These are phyloP conservation scores for Brienomyrus longianalis DNA, from an alignment of 2,113 vertebrate genomes.

Conservation along the genomic window DNA sequence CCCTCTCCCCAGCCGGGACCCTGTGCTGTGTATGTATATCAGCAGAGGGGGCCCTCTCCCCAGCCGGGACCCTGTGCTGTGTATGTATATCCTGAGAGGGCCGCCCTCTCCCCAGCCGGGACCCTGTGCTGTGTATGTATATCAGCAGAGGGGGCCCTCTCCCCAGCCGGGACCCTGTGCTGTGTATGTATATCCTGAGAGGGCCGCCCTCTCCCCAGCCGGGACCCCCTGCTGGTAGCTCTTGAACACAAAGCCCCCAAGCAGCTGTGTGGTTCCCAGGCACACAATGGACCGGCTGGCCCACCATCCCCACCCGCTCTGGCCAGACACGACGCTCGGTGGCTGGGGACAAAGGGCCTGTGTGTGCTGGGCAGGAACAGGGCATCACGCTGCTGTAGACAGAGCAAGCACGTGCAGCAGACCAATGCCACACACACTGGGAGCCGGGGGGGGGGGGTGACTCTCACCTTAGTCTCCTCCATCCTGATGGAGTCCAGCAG, in stretches of 20 bases:
- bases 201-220: slow-evolving; percentile 41
- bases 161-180: background rate
- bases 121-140: background rate
- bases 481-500: slow-evolving; percentile 86
- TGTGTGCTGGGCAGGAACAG: slow-evolving; percentile 37
- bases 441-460: background rate
- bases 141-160: background rate
- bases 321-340: background rate
- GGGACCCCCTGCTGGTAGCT: slow-evolving; percentile 47
- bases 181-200: slow-evolving; percentile 38
- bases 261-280: slow-evolving; percentile 79
- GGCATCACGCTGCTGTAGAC: slow-evolving; percentile 39
- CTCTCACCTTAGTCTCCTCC: slow-evolving; percentile 88
- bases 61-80: slow-evolving; percentile 8
- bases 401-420: background rate
- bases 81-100: slow-evolving; percentile 29
- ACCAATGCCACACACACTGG: background rate
- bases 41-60: too few species aligned
- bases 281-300: slow-evolving; percentile 62
- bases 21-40: background rate
- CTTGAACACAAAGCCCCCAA: slow-evolving; percentile 61
- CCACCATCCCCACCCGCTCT: slow-evolving; percentile 38
- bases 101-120: slow-evolving; percentile 31
- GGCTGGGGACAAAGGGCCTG: slow-evolving; percentile 36
- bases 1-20: background rate